These are phyloP conservation scores for Drosophila nasuta DNA, from an alignment of 1,140 invertebrate species.

Conservation along the genomic window DNA sequence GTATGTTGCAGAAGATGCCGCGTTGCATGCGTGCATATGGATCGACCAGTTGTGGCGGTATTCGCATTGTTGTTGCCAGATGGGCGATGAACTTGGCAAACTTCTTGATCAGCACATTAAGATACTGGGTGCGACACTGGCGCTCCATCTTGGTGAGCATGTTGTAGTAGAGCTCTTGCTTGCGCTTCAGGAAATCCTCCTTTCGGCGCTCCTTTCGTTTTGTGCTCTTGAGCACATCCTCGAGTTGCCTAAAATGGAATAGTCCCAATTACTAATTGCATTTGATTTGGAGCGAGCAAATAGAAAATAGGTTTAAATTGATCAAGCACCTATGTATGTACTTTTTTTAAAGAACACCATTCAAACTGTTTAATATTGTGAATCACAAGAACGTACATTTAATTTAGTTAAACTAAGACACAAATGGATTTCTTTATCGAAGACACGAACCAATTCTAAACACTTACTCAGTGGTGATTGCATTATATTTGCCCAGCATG, in stretches of 20 bases:
- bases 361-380: too few species aligned
- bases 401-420: too few species aligned
- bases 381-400: too few species aligned
- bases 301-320: too few species aligned
- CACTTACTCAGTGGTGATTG: conserved; percentile 78
- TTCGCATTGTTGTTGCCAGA: conserved; percentile 78
- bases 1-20: conserved; percentile 79
- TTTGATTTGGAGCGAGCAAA: background rate
- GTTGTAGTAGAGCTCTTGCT: conserved; percentile 78
- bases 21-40: conserved; percentile 81
- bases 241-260: conserved; percentile 59
- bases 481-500: conserved; percentile 62
- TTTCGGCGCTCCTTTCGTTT: conserved; percentile 69
- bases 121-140: conserved; percentile 75
- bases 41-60: conserved; percentile 74
- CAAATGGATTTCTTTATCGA: too few species aligned
- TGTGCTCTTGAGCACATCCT: conserved; percentile 68
- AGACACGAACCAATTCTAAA: background rate
- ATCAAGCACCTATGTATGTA: too few species aligned
- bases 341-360: too few species aligned
- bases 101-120: conserved; percentile 79
- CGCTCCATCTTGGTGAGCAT: conserved; percentile 77
- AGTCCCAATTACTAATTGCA: too few species aligned
- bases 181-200: conserved; percentile 74
- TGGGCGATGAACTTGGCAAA: conserved; percentile 79